Conservation (phyloP, 2,888 invertebrate genomes). For the Watsonalla binaria region DNA sequence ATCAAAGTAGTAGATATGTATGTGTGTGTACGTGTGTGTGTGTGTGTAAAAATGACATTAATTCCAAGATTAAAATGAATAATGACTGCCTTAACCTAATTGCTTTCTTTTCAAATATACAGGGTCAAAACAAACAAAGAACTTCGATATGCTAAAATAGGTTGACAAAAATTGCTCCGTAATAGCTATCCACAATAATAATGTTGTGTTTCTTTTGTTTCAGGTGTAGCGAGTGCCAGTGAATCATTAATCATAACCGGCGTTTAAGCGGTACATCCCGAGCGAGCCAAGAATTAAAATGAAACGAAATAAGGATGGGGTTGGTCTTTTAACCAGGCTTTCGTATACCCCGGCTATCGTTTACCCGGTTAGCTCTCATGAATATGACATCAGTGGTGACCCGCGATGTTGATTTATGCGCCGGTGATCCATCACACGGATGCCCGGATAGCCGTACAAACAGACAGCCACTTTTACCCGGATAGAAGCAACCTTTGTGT, state of each 20-base stretch:
- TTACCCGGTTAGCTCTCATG: constrained; percentile 53
- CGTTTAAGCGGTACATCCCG: constrained; percentile 32
- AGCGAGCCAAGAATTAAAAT: constrained; percentile 44
- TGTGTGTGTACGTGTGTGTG: too few relatives aligned
- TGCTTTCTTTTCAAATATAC: not conserved
- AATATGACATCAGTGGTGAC: constrained; percentile 71
- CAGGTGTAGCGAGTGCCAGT: constrained; percentile 36
- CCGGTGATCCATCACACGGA: constrained; percentile 58
- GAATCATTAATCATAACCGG: constrained; percentile 36
- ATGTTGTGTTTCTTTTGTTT: constrained; percentile 43
- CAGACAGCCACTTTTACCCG: constrained; percentile 36
- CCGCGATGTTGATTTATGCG: constrained; percentile 61
- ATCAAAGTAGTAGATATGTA: too few relatives aligned
- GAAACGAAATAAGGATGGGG: constrained; percentile 40
- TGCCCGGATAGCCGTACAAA: constrained; percentile 29
- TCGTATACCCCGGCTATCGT: constrained; percentile 28
- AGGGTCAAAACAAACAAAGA: not conserved
- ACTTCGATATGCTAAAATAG: not conserved
- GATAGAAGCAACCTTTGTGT: constrained; percentile 28
- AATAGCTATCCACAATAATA: constrained; percentile 5
- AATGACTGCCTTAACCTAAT: too few relatives aligned
- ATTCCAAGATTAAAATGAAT: too few relatives aligned
- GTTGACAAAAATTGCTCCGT: not conserved
- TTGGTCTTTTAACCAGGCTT: constrained; percentile 18
- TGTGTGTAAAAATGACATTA: too few relatives aligned